These are phyloP conservation scores for Pseudomyrmex gracilis DNA, from an alignment of 1,140 invertebrate genomes.

Conservation along the genomic window DNA sequence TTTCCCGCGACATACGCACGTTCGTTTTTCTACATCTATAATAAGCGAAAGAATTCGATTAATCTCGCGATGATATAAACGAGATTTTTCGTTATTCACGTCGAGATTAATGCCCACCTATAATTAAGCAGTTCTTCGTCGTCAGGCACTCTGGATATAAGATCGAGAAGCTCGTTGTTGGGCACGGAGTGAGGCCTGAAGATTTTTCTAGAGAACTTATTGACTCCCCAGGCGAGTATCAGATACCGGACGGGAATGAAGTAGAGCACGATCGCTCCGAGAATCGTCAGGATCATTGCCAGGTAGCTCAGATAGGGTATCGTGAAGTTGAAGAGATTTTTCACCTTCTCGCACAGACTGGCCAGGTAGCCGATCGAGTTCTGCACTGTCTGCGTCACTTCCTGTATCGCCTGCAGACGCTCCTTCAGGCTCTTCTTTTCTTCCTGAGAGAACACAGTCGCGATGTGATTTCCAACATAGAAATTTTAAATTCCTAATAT, in stretches of 20 bases:
- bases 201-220: conserved; percentile 98
- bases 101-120: conserved; percentile 71
- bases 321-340: conserved; percentile 99
- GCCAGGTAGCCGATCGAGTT: conserved; percentile 97
- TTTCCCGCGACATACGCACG: conserved; percentile 15
- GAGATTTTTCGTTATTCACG: neutral
- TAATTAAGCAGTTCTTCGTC: conserved; percentile 95
- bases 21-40: conserved; percentile 42
- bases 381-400: conserved; percentile 97
- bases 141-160: conserved; percentile 97
- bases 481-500: too few relatives aligned
- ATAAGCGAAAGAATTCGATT: conserved; percentile 42
- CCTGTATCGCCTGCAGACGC: conserved; percentile 96
- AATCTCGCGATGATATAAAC: too few relatives aligned
- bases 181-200: conserved; percentile 97
- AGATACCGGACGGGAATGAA: conserved; percentile 96
- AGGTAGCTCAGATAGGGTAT: conserved; percentile 98
- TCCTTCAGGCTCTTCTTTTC: conserved; percentile 98
- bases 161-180: conserved; percentile 98
- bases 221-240: conserved; percentile 98
- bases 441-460: conserved; percentile 87
- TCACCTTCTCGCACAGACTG: conserved; percentile 95
- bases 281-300: conserved; percentile 91
- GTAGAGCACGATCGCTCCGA: conserved; percentile 93
- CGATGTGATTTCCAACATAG: too few relatives aligned